phyloP scores from a whole-genome alignment of 2,888 invertebrate species.

The Morpho helenor region DNA sequence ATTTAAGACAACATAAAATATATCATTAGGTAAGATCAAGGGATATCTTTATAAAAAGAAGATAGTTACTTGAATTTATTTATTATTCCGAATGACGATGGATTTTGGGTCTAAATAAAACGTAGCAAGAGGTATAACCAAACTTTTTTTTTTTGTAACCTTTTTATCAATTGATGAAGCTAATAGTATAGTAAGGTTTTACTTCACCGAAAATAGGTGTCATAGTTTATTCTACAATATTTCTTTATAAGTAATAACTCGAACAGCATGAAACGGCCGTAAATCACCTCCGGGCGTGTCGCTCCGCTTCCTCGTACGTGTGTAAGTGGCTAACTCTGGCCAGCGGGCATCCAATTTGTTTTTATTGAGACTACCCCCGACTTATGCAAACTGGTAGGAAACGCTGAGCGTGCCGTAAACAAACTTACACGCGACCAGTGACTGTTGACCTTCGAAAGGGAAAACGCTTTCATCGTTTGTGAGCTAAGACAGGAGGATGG shows the following conservation, averaged over 20 bases:
- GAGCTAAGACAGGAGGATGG: constrained; percentile 19
- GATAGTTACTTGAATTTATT: not conserved
- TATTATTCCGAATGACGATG: not conserved
- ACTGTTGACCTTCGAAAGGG: constrained; percentile 40
- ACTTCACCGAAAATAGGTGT: constrained; percentile 12
- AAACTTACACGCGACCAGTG: constrained; percentile 58
- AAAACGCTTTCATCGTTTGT: constrained; percentile 23
- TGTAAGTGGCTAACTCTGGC: constrained; percentile 67
- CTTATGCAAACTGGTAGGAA: constrained; percentile 76
- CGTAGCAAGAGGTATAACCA: not conserved
- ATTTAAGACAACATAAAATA: too few relatives aligned
- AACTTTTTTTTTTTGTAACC: not conserved
- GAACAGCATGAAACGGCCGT: constrained; percentile 47
- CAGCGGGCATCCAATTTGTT: constrained; percentile 74
- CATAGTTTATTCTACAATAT: constrained; percentile 23
- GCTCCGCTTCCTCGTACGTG: constrained; percentile 72
- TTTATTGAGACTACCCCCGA: constrained; percentile 77
- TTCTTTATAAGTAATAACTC: constrained; percentile 23
- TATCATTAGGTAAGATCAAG: too few relatives aligned
- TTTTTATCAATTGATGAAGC: not conserved
- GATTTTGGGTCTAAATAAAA: not conserved
- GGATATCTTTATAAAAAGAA: too few relatives aligned
- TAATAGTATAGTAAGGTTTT: not conserved
- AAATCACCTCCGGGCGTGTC: constrained; percentile 69
- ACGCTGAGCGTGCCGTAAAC: constrained; percentile 73